Base-by-base conservation (phyloP, 35 echinoderm and acorn worm genomes). In the Holothuria glaberrima region DNA sequence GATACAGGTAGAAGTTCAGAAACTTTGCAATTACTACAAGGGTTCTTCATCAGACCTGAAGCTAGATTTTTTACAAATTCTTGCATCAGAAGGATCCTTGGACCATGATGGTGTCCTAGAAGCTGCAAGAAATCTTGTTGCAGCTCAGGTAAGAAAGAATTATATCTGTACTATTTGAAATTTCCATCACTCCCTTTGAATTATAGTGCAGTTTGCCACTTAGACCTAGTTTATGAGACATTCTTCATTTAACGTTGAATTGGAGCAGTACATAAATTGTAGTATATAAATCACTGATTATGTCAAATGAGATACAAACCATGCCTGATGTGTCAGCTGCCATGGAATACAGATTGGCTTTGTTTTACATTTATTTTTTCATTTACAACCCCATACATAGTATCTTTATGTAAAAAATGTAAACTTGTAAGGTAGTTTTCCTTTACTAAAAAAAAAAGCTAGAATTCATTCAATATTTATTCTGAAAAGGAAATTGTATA, bases 51-150 rank as follows among this genome's bases (percentile, higher is more conserved):
- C 59, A 5, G 80, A 84, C 22, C 56, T 32, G 56, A 48, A 64
- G 31, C 56, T 84, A 36, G 58, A 20, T 6, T 89, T 89, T 38
- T 44, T 89, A 28, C 48, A 48, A 59, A 29, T 27, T 4, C 48
- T 89, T 16, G 87, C 87, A 18, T 54, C 27, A n/a, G 87, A 89
- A n/a, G 67, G 67, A 21, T 31, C 48, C 14, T 29, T 89, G 65
- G 87, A 89, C 58, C 87, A 89, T 75, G 48, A 60, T 4, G 33
- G 19, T 34, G 70, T 89, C 25, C 27, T 89, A 4, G 70, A 89
- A 58, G 87, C 87, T 9, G 67, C 87, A 58, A 73, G 60, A 19
- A 89, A 89, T 76, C 52, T 89, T 54, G n/a, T 73, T 72, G 59
- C 69, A 21, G 68, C 87, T 58, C 87, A 89, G 36, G 87, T 89